Evolutionary conservation across 2,113 vertebrate species (phyloP), one percentile per base, ranked within the genome.

Genomic region (Mohoua ochrocephala): DNA sequence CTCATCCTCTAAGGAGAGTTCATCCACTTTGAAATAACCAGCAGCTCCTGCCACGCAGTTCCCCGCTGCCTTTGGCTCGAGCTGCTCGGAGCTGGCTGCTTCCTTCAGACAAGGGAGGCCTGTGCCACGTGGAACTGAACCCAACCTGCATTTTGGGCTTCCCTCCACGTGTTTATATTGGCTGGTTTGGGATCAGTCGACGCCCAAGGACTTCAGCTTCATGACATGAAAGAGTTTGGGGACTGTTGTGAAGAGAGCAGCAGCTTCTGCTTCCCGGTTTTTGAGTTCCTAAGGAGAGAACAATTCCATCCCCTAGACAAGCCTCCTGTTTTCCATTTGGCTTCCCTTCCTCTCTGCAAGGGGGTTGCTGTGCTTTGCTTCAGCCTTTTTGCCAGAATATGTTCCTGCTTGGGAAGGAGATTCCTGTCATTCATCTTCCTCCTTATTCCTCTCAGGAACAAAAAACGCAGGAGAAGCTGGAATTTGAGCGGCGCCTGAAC

Each of bases 381-480:
- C 57, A 44, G n/a, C 1, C 1, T 37, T 79, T 86, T 52, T 39
- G 16, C 19, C 35, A 26, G 71, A 39, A 27, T 33, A 33, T 47
- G 3, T 42, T 44, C n/a, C 49, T 53, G 30, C 60, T 45, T n/a
- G 60, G 53, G 23, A 68, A 64, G 91, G 56, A 75, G n/a, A 69
- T 68, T 75, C 42, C 70, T 78, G 17, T 5, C 27, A 13, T 71
- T 56, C 41, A 1, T 31, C 3, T 70, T 70, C 21, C 50, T 74
- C 56, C 57, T 93, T 45, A 1, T 7, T 87, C 61, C 69, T 71
- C 44, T 60, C 56, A 99, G 99, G 98, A 99, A 82, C 97, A 98
- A 89, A 99, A 99, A 97, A 97, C 97, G 53, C 97, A 98, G 87
- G 98, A 99, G 97, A 99, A 99, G 87, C 95, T 99, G 73, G 99